Base-by-base conservation (phyloP, 2,888 invertebrate genomes). In the Ephialtes manifestator region DNA sequence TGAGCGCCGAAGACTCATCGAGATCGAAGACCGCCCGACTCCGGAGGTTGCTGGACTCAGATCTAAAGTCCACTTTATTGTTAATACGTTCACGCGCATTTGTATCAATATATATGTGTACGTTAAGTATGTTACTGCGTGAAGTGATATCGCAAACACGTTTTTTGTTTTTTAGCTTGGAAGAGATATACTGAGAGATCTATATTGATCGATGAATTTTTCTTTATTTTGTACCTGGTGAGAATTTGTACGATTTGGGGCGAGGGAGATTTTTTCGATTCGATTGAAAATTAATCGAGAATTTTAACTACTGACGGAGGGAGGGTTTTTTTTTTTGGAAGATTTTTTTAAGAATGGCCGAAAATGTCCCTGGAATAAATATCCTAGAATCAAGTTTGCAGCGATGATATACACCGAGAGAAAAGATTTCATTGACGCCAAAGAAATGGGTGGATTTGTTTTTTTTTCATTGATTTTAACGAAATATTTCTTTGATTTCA, bases 21-120 rank as follows among this genome's bases (percentile, higher is more conserved):
- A 85, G 79, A 94, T 15, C 94, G 94, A 84, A n/a, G 89, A 72
- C 81, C 89, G 89, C 94, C 68, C 89, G 89, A 94, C 68, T 92
- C 91, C 7, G 94, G 91, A 18, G 95, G 94, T 84, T 91, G 83
- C 88, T 89, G 88, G 87, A 90, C 89, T 89, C 87, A 74, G 86
- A 86, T 86, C 85, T 84, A 84, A 87, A 87, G 87, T 87, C 87
- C 87, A 87, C 43, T 83, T 75, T 75, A 77, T 79, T 70, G 51
- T 81, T 75, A 53, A 78, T 67, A 70, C 72, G 48, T 55, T 48
- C 43, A 48, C 78, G 20, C 46, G 43, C 18, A 43, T 8, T n/a
- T 20, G 43, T 39, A 13, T n/a, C 39, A 15, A 11, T 13, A n/a
- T 35, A 7, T 28, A 65, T 58, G n/a, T 20, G 39, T 0, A 39